Evolutionary conservation across 2,113 vertebrate genomes (phyloP).

Genomic region (Syngnathus scovelli): DNA sequence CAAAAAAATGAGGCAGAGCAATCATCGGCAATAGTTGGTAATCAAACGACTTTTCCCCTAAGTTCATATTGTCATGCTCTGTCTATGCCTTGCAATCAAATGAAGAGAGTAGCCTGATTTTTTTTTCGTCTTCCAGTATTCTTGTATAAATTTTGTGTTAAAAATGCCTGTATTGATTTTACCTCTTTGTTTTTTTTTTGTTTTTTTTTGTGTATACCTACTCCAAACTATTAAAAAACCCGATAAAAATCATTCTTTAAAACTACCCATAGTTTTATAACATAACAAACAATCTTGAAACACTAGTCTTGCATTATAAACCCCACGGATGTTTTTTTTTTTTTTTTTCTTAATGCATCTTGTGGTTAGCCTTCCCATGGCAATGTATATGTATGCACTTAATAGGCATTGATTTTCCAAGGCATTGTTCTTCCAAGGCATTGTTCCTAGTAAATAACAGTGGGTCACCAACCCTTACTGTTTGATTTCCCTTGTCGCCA

Average conservation of each 20-base stretch:
- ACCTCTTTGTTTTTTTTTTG: neutral
- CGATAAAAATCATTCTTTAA: neutral
- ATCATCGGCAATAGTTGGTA: slow-evolving; percentile 37
- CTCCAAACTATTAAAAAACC: neutral
- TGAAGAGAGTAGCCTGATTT: neutral
- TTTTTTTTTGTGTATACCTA: neutral
- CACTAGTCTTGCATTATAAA: slow-evolving; percentile 31
- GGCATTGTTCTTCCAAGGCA: slow-evolving; percentile 44
- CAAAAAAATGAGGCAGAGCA: slow-evolving; percentile 24
- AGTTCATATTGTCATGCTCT: slow-evolving; percentile 13
- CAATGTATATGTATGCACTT: slow-evolving; percentile 26
- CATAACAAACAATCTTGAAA: slow-evolving; percentile 5
- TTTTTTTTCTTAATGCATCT: slow-evolving; percentile 33
- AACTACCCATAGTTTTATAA: slow-evolving; percentile 2
- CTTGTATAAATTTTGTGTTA: neutral
- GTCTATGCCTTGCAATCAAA: neutral
- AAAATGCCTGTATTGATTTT: no score
- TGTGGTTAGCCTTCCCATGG: slow-evolving; percentile 37
- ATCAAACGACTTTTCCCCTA: slow-evolving; percentile 21
- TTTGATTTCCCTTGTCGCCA: slow-evolving; percentile 23
- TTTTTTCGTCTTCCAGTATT: neutral
- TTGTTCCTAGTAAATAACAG: slow-evolving; percentile 37
- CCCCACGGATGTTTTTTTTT: slow-evolving; percentile 27
- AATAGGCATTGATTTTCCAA: slow-evolving; percentile 60
- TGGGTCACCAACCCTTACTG: slow-evolving; percentile 21